Conservation (phyloP, 2,113 vertebrate genomes). For the Euleptes europaea region DNA sequence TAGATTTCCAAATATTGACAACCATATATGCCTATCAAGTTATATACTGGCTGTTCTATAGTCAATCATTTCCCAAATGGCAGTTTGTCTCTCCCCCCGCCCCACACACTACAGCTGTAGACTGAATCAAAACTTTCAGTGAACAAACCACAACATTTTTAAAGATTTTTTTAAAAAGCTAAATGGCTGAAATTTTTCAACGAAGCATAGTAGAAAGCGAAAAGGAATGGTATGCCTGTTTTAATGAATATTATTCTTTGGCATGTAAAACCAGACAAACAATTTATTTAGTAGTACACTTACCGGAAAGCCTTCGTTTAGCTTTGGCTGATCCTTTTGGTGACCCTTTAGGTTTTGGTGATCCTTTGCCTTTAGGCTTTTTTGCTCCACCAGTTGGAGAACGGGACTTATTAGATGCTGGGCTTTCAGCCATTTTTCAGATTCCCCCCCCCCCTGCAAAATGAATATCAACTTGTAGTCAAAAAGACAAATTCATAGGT, state of each 20-base stretch:
- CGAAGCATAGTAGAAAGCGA: neutral
- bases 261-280: neutral
- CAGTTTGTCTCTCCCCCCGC: neutral
- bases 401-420: neutral
- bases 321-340: slow-evolving; percentile 43
- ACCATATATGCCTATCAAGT: neutral
- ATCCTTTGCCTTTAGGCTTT: slow-evolving; percentile 37
- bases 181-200: neutral
- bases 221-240: neutral
- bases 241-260: neutral
- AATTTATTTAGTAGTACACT: slow-evolving; percentile 17
- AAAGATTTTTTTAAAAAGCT: too few species aligned
- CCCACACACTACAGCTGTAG: too few species aligned
- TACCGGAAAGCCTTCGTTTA: slow-evolving; percentile 57
- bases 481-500: neutral
- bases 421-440: slow-evolving; percentile 56
- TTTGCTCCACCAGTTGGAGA: slow-evolving; percentile 54
- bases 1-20: neutral
- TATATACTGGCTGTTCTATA: neutral
- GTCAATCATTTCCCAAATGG: neutral
- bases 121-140: neutral
- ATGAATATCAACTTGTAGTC: neutral
- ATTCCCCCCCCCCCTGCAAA: slow-evolving; percentile 29
- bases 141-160: neutral
- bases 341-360: slow-evolving; percentile 36